Conservation (phyloP, 2,888 invertebrate genomes). For the Parapristionchus giblindavisi region DNA sequence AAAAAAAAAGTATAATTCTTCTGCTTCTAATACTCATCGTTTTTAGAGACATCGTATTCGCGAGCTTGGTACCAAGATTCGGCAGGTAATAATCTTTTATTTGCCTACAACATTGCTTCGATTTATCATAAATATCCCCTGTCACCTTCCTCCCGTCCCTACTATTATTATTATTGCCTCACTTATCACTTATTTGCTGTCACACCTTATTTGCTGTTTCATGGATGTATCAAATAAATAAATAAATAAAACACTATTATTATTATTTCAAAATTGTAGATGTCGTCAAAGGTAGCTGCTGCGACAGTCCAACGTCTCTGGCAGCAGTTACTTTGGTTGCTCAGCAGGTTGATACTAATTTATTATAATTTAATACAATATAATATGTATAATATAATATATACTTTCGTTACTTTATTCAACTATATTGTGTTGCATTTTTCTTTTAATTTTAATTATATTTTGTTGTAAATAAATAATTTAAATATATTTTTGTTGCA, state of each 20-base stretch:
- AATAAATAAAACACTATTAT: no score
- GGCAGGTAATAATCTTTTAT: conserved; percentile 14
- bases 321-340: conserved; percentile 2
- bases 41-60: conserved; percentile 27
- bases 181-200: no score
- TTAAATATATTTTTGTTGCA: not conserved
- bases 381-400: not conserved
- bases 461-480: not conserved
- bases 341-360: conserved; percentile 2
- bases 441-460: not conserved
- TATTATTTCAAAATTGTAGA: no score
- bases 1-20: not conserved
- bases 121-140: no score
- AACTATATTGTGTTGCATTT: not conserved
- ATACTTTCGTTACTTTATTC: not conserved
- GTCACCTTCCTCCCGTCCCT: no score
- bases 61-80: conserved; percentile 27
- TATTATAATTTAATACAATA: not conserved
- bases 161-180: no score
- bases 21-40: no score
- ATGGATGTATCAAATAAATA: no score
- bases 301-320: conserved; percentile 20
- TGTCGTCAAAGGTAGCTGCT: conserved; percentile 27
- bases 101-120: no score
- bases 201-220: no score